Percentiles rank a stretch among this genome's conserved stretches.
phyloP scores from a whole-genome alignment of 2,797 vertebrate species.

The Megalops cyprinoides region DNA sequence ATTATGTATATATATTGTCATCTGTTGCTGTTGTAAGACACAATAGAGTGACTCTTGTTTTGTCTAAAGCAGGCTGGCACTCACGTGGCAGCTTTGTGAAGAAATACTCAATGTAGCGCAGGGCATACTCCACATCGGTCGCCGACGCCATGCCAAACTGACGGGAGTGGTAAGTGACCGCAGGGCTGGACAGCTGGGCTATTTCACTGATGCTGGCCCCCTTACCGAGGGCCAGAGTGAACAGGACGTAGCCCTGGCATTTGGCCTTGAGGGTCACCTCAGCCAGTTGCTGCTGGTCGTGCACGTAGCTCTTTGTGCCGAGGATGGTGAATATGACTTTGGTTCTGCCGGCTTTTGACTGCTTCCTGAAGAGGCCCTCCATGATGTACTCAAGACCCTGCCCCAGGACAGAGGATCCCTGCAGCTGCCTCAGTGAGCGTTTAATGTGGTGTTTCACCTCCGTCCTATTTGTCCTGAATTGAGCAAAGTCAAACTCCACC shows the following conservation, averaged over 20 bases:
- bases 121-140: conserved; percentile 58
- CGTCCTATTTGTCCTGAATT: conserved; percentile 44
- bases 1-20: too few species aligned
- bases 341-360: conserved; percentile 51
- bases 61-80: conserved; percentile 38
- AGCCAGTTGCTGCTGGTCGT: conserved; percentile 55
- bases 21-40: too few species aligned
- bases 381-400: conserved; percentile 60
- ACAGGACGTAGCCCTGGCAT: conserved; percentile 64
- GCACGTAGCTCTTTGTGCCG: conserved; percentile 54
- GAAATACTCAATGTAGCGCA: conserved; percentile 62
- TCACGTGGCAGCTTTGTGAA: conserved; percentile 64
- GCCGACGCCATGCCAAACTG: conserved; percentile 65
- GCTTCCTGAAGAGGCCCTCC: conserved; percentile 57
- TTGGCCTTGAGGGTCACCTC: conserved; percentile 60
- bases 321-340: conserved; percentile 65
- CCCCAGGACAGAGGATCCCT: conserved; percentile 51
- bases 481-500: conserved; percentile 62
- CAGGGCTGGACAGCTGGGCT: conserved; percentile 58
- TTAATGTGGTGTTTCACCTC: conserved; percentile 59
- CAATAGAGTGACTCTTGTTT: too few species aligned
- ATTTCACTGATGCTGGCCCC: conserved; percentile 54
- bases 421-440: conserved; percentile 40
- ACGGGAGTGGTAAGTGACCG: conserved; percentile 64
- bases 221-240: conserved; percentile 64